Base-by-base conservation (phyloP, 1,140 invertebrate genomes). In the Calephelis virginiensis region DNA sequence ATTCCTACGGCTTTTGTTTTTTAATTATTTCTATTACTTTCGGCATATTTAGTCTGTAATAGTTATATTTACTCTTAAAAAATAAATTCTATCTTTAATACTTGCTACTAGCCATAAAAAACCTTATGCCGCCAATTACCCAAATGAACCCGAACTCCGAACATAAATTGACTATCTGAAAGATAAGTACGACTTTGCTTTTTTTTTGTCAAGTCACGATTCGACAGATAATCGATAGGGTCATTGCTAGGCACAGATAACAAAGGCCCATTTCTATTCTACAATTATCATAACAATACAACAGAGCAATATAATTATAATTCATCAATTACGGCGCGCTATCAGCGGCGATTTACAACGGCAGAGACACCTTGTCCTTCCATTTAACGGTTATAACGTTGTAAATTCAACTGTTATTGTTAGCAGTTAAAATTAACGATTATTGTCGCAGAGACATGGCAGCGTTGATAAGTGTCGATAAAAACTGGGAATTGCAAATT, bases 381-480 rank as follows among this genome's bases (percentile, higher is more conserved):
- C 77, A 71, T 76, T 78, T 81, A 84, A 78, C 66, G 62, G 76
- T 79, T 78, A 81, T 77, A 72, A 64, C 74, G 80, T 71, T 78
- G 74, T 86, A 82, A 86, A 84, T 84, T 78, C 76, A 77, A 81
- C 72, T 79, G 78, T 82, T 84, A 84, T 81, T 81, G 83, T 78
- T 74, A 61, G 64, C 70, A 72, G 78, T 86, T 86, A 83, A 79
- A 79, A 78, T 83, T 80, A 86, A 86, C 77, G 71, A 66, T 86
- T 84, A 86, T 82, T 82, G 78, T 75, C 62, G 43, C 56, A 64
- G 67, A 69, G 77, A 74, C 77, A 74, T 77, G 72, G 71, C 48
- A 70, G 70, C 66, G 68, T 76, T 79, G 81, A 83, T 83, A 82
- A 75, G 73, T 72, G 78, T 70, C 61, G 66, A 68, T 69, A 68